Evolutionary conservation across 2,113 vertebrate species (phyloP).

Genomic region (Oncorhynchus keta): DNA sequence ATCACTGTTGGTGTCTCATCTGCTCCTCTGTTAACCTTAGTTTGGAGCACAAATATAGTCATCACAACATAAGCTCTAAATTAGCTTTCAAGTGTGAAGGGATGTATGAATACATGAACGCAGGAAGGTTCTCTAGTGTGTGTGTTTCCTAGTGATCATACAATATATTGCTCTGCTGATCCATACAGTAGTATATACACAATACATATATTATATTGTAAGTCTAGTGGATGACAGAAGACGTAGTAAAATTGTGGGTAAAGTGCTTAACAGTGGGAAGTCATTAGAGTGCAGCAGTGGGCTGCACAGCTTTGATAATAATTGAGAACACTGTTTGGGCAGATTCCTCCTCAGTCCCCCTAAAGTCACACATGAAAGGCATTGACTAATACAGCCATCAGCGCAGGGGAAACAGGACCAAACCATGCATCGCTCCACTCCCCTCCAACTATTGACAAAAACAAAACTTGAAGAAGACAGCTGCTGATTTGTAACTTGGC

Average conservation of each 20-base stretch:
- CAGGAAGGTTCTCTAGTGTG: background rate
- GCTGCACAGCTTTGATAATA: slow-evolving; percentile 57
- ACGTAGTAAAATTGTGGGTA: slow-evolving; percentile 30
- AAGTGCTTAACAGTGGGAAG: slow-evolving; percentile 42
- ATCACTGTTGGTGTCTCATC: too few relatives aligned
- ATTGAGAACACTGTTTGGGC: slow-evolving; percentile 58
- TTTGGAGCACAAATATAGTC: background rate
- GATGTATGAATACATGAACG: slow-evolving; percentile 1
- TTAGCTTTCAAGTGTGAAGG: slow-evolving; percentile 7
- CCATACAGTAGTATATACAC: background rate
- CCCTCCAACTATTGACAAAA: slow-evolving; percentile 67
- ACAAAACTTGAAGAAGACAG: slow-evolving; percentile 57
- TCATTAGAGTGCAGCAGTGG: slow-evolving; percentile 43
- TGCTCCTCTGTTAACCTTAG: too few relatives aligned
- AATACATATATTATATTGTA: slow-evolving; percentile 8
- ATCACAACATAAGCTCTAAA: slow-evolving; percentile 1
- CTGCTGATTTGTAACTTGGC: slow-evolving; percentile 58
- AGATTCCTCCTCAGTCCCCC: slow-evolving; percentile 50
- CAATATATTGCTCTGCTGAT: background rate
- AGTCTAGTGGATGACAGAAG: slow-evolving; percentile 38
- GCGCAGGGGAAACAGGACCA: slow-evolving; percentile 32
- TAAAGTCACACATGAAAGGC: slow-evolving; percentile 62
- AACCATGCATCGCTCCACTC: slow-evolving; percentile 29
- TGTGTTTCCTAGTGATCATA: background rate
- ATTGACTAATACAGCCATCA: slow-evolving; percentile 61